These are phyloP conservation scores for Chroicocephalus ridibundus DNA, from an alignment of 2,113 vertebrate species.

Conservation along the genomic window DNA sequence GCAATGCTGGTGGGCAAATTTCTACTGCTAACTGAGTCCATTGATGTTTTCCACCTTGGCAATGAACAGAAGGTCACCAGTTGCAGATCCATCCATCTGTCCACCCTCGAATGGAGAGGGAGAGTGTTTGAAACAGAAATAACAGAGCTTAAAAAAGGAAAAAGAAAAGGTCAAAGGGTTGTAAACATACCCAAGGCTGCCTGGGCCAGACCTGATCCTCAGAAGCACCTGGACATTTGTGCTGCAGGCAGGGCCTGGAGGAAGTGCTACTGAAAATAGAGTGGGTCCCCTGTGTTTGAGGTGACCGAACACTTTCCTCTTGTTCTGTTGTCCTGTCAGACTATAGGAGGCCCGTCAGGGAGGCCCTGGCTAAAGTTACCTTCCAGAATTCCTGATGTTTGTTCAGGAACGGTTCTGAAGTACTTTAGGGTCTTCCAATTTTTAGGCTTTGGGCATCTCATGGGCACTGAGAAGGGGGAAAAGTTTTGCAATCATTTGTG, in stretches of 20 bases:
- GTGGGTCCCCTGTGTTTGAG: background rate
- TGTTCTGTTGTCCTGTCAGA: background rate
- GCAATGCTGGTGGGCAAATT: background rate
- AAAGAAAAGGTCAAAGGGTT: background rate
- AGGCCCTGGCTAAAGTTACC: background rate
- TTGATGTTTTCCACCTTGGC: background rate
- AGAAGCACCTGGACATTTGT: background rate
- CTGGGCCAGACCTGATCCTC: background rate
- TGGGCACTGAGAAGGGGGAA: rapidly evolving
- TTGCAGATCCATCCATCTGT: background rate
- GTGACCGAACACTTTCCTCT: background rate
- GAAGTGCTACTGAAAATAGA: background rate
- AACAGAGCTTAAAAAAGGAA: background rate
- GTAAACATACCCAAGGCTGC: background rate
- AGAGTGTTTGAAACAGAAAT: background rate
- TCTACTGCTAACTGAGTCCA: background rate
- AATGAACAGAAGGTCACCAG: background rate
- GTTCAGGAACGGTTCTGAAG: background rate
- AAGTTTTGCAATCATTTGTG: background rate
- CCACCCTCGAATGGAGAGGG: background rate
- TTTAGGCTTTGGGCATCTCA: background rate
- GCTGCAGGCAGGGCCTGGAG: background rate
- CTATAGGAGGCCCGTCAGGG: background rate
- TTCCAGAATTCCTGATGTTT: background rate
- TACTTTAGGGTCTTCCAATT: background rate